Conservation (phyloP, 2,113 vertebrate species). For the Sapayoa aenigma region DNA sequence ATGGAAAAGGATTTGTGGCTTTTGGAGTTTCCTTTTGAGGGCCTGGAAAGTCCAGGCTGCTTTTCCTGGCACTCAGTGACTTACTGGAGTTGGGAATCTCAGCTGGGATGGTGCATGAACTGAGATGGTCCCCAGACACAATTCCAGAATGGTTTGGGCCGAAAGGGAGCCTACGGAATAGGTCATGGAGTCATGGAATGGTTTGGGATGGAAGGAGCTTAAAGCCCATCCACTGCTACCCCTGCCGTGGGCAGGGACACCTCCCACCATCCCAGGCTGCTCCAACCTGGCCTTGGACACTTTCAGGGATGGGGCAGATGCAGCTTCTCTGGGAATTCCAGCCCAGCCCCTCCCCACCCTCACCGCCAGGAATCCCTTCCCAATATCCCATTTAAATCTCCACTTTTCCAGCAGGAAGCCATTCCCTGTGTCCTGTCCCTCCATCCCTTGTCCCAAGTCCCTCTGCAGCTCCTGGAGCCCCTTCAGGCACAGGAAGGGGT, state of each 20-base stretch:
- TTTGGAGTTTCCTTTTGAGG: background rate
- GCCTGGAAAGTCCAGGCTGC: background rate
- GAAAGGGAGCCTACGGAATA: too few relatives aligned
- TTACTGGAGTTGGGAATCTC: background rate
- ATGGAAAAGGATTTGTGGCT: background rate
- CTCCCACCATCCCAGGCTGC: background rate
- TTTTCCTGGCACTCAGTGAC: background rate
- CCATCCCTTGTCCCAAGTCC: background rate
- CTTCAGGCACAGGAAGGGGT: background rate
- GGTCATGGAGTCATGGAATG: too few relatives aligned
- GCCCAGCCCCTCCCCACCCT: background rate
- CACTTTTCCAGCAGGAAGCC: accelerated
- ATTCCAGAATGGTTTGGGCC: background rate
- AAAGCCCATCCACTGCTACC: background rate
- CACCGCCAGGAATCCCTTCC: background rate
- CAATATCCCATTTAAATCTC: accelerated
- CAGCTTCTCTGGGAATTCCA: background rate
- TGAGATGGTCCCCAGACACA: background rate
- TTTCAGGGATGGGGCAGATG: background rate
- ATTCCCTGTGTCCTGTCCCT: background rate
- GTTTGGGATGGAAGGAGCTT: background rate
- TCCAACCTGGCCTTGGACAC: background rate
- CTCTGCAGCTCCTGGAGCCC: background rate
- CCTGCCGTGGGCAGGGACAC: background rate
- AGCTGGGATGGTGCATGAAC: background rate